phyloP scores from a whole-genome alignment of 2,797 vertebrate species.

The Echeneis naucrates region DNA sequence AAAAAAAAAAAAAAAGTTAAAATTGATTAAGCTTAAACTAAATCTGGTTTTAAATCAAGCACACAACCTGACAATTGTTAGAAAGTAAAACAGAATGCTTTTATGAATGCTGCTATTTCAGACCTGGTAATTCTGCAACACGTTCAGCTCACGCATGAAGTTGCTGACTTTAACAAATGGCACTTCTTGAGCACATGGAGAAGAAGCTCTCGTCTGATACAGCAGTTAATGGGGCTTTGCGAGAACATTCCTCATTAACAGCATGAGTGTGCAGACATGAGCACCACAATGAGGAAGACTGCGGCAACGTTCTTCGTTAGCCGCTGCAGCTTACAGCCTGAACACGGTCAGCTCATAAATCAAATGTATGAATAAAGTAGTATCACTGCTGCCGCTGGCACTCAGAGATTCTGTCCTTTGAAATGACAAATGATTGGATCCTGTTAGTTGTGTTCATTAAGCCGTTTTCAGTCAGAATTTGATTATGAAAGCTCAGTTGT shows the following conservation, averaged over 20 bases:
- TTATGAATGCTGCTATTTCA: neutral
- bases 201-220: slow-evolving; percentile 1
- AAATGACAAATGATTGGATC: neutral
- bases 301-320: neutral
- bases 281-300: neutral
- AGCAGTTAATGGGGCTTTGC: slow-evolving; percentile 24
- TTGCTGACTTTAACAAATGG: slow-evolving; percentile 21
- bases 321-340: neutral
- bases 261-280: slow-evolving; percentile 14
- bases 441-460: slow-evolving; percentile 22
- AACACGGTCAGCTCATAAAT: neutral
- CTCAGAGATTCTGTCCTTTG: neutral
- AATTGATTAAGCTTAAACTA: too few relatives aligned
- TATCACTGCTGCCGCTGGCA: neutral
- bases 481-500: slow-evolving; percentile 31
- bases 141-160: neutral
- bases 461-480: slow-evolving; percentile 38
- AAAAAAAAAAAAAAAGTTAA: too few relatives aligned
- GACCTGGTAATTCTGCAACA: slow-evolving; percentile 11
- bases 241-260: slow-evolving; percentile 20
- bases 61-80: too few relatives aligned
- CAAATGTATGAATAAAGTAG: neutral
- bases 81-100: slow-evolving; percentile 2
- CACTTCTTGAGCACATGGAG: slow-evolving; percentile 7
- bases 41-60: too few relatives aligned